Evolutionary conservation across 2,113 vertebrate species (phyloP).

Genomic region (Muscicapa adusta): DNA sequence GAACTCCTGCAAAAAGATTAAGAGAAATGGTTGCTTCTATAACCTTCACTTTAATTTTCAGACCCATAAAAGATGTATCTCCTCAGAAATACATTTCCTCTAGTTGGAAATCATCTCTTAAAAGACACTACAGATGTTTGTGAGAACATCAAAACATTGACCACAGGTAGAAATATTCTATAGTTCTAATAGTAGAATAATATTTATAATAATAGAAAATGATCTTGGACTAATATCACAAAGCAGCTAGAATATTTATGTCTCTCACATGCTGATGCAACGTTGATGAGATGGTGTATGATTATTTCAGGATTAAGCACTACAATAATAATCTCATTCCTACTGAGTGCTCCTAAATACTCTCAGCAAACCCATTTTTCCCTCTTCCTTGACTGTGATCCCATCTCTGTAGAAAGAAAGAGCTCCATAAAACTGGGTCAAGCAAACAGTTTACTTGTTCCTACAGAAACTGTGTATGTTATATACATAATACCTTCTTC

Average conservation of each 20-base stretch:
- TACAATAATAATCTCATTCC: conserved; percentile 42
- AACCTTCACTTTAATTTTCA: conserved; percentile 14
- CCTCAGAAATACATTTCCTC: not conserved
- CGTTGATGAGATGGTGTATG: not conserved
- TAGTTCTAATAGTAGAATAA: too few species aligned
- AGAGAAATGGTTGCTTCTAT: not conserved
- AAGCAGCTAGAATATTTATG: conserved; percentile 22
- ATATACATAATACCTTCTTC: not conserved
- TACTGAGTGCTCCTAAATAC: conserved; percentile 34
- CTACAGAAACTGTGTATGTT: not conserved
- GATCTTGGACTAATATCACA: not conserved
- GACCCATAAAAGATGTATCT: not conserved
- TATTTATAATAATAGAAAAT: conserved; percentile 1
- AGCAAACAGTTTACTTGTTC: conserved; percentile 7
- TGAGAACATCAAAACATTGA: not conserved
- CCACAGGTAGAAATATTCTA: conserved; percentile 15
- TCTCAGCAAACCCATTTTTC: conserved; percentile 6
- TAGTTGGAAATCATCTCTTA: not conserved
- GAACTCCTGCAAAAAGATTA: not conserved
- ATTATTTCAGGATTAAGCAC: conserved; percentile 46
- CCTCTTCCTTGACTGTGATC: not conserved
- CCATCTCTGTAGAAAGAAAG: not conserved
- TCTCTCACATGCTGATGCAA: not conserved
- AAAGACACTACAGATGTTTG: not conserved
- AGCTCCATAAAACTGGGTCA: conserved; percentile 14